Base-by-base conservation (phyloP, 2,888 invertebrate genomes). In the Laspeyria flexula region DNA sequence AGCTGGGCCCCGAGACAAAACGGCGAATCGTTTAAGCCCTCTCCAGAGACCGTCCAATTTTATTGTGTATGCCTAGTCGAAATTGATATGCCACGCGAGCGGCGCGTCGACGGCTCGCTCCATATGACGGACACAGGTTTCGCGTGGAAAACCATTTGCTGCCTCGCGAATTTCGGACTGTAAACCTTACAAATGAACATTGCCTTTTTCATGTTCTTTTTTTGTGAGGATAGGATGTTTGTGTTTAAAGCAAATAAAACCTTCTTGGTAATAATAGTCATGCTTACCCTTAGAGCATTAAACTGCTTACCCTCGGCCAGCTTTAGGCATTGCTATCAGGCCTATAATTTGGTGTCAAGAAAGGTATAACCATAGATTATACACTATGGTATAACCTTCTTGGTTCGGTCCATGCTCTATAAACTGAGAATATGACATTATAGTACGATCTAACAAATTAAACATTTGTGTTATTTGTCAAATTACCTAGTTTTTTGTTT, bases 11-110 rank as follows among this genome's bases (percentile, higher is more conserved):
- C 88, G 87, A 90, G 91, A 91, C 91, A 91, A 91, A 92, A 92
- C 90, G 92, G 90, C 90, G 91, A 91, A 92, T 88, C 92, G 92
- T 90, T 92, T 92, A 92, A 91, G 91, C 90, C 89, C 89, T 90
- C 91, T 90, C 88, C 87, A 83, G 89, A 90, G 91, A 87, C 88
- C 90, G 89, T 90, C 86, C 90, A 85, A 90, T 91, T 92, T 92
- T 92, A 91, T 92, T 91, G 91, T 91, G 85, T 89, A 81, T 87
- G 90, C 85, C 88, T 90, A 89, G 84, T 88, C 71, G 88, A 91
- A 91, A 91, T 91, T 91, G 90, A 91, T 90, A 91, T 92, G 90
- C 91, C 74, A 79, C 78, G 81, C 87, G 85, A 83, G 88, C 82
- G 81, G 64, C 77, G 74, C 75, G 81, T 79, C 81, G 75, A 65